Conservation (phyloP, 2,888 invertebrate species). For the Cyrtodaria siliqua region DNA sequence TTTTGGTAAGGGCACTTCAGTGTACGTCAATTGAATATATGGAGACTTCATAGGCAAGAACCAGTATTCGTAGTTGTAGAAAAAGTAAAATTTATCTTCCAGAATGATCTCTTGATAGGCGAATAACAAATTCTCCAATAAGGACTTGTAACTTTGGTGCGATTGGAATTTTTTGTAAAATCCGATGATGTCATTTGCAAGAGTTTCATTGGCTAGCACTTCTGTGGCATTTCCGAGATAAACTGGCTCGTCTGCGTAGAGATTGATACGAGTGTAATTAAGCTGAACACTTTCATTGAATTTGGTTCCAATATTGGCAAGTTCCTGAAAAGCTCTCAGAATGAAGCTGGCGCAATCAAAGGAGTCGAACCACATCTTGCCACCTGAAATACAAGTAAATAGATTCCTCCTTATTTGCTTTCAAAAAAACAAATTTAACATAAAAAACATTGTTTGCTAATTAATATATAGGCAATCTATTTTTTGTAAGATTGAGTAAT, state of each 20-base stretch:
- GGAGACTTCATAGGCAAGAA: slow-evolving; percentile 74
- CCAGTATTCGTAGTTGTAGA: slow-evolving; percentile 83
- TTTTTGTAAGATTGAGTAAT: too few species aligned
- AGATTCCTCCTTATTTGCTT: too few species aligned
- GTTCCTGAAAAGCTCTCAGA: slow-evolving; percentile 74
- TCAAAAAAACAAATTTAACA: too few species aligned
- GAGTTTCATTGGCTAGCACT: slow-evolving; percentile 67
- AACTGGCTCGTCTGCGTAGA: slow-evolving; percentile 74
- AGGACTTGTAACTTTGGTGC: slow-evolving; percentile 60
- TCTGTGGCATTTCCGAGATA: slow-evolving; percentile 73
- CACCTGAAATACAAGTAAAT: slow-evolving; percentile 69
- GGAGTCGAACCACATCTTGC: slow-evolving; percentile 79
- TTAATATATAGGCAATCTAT: too few species aligned
- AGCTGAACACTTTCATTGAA: slow-evolving; percentile 78
- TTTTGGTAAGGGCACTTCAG: slow-evolving; percentile 73
- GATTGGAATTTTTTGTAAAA: slow-evolving; percentile 80
- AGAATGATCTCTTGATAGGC: slow-evolving; percentile 68
- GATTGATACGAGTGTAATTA: slow-evolving; percentile 80
- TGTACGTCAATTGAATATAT: slow-evolving; percentile 73
- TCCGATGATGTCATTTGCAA: slow-evolving; percentile 67
- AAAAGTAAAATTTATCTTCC: slow-evolving; percentile 76
- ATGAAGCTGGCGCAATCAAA: slow-evolving; percentile 84
- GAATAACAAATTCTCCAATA: slow-evolving; percentile 67
- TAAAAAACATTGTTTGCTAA: too few species aligned
- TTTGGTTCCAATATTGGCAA: slow-evolving; percentile 74